Percentiles rank a stretch among this genome's conserved stretches.
These are phyloP conservation scores for Porites rus DNA, from an alignment of 92 coral and sea anemone genomes.

Conservation along the genomic window DNA sequence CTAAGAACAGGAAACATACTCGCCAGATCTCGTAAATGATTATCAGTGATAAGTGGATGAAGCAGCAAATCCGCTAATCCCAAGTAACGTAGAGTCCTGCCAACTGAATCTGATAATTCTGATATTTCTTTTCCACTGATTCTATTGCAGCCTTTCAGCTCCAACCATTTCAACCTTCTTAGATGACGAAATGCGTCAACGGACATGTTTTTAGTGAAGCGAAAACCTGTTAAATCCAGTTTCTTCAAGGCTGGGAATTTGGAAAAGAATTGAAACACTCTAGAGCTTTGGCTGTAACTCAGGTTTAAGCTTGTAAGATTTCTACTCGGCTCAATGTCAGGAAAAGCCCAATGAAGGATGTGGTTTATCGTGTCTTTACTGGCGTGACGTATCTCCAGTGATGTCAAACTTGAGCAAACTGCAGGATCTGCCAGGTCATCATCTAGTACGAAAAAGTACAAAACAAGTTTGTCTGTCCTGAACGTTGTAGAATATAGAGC, in stretches of 20 bases:
- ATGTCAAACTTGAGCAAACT: slow-evolving; percentile 5
- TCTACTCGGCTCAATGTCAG: background rate
- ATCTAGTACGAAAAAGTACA: no score
- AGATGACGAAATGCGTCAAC: background rate
- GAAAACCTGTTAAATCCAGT: background rate
- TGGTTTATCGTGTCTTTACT: background rate
- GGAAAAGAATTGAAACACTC: background rate
- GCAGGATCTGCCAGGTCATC: background rate
- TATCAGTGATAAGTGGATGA: background rate
- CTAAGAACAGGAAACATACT: slow-evolving; percentile 11
- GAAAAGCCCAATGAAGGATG: slow-evolving; percentile 5
- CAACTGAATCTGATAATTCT: background rate
- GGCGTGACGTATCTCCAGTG: background rate
- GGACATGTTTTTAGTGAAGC: background rate
- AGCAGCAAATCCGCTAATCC: background rate
- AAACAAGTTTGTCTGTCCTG: no score
- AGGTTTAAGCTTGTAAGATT: slow-evolving; percentile 19
- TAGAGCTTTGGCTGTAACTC: background rate
- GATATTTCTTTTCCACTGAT: background rate
- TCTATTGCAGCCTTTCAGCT: background rate
- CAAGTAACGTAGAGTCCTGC: slow-evolving; percentile 12
- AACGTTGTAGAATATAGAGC: no score
- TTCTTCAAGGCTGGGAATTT: slow-evolving; percentile 18
- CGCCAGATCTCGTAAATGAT: slow-evolving; percentile 11
- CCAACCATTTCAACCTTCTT: slow-evolving; percentile 23